Percentiles rank a stretch among this genome's conserved stretches.
Conservation (phyloP, 2,113 vertebrate genomes). For the Oryzias melastigma region DNA sequence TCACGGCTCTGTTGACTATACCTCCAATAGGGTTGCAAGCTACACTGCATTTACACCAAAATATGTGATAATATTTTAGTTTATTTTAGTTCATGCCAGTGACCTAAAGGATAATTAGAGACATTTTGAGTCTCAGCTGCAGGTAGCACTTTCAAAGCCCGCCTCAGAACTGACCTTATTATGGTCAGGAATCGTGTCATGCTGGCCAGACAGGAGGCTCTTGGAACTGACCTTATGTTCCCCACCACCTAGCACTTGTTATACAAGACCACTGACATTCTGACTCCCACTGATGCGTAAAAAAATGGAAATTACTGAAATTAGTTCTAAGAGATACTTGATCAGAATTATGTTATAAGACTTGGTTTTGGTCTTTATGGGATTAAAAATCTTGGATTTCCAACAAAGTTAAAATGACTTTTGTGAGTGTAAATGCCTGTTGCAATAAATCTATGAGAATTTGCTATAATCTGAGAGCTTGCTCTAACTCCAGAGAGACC, state of each 20-base stretch:
- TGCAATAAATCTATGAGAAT: background rate
- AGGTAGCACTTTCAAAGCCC: conserved; percentile 15
- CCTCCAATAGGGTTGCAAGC: too few relatives aligned
- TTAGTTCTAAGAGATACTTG: background rate
- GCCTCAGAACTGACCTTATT: conserved; percentile 41
- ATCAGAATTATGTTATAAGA: conserved; percentile 13
- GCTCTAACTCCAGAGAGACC: conserved; percentile 11
- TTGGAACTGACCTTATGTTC: conserved; percentile 24
- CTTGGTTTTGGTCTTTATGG: background rate
- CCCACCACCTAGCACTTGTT: conserved; percentile 26
- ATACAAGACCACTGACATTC: conserved; percentile 30
- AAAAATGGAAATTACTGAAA: background rate
- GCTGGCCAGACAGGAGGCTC: conserved; percentile 21
- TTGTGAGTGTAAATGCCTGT: background rate
- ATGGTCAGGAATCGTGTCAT: conserved; percentile 25
- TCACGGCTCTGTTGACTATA: too few relatives aligned
- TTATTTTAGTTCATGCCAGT: background rate
- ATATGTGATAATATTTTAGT: background rate
- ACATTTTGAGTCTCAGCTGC: conserved; percentile 15
- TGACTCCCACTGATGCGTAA: conserved; percentile 5
- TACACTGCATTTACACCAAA: conserved; percentile 1
- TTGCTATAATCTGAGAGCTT: conserved; percentile 15
- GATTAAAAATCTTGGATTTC: background rate
- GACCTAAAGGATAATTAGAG: conserved; percentile 1
- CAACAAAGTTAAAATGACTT: background rate